These are phyloP conservation scores for Eurosta solidaginis DNA, from an alignment of 1,140 invertebrate species.

Conservation along the genomic window DNA sequence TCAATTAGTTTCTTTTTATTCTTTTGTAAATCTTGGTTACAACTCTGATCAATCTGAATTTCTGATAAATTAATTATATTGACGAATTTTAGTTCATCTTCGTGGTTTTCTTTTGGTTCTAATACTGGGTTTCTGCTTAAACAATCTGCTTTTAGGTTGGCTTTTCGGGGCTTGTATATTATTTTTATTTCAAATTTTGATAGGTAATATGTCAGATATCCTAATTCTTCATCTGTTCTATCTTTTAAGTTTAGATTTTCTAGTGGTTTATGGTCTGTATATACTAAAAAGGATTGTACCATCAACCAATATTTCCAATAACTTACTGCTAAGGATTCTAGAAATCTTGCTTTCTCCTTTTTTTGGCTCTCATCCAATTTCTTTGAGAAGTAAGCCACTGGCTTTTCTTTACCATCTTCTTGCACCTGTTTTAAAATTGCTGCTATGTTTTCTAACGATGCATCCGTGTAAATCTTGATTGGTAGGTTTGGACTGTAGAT, in stretches of 20 bases:
- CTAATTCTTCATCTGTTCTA: no score
- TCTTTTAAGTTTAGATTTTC: no score
- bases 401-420: no score
- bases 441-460: background rate
- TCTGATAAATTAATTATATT: constrained; percentile 50
- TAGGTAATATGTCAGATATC: constrained; percentile 53
- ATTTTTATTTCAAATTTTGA: constrained; percentile 55
- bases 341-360: constrained; percentile 51
- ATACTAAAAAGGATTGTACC: no score
- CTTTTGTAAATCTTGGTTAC: constrained; percentile 44
- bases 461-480: background rate
- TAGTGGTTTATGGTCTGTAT: no score
- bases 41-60: constrained; percentile 36
- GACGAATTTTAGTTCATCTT: constrained; percentile 50
- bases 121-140: constrained; percentile 56
- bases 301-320: constrained; percentile 58
- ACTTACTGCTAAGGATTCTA: constrained; percentile 56
- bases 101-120: constrained; percentile 43
- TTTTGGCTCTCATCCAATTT: background rate
- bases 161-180: constrained; percentile 44
- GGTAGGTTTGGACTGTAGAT: background rate
- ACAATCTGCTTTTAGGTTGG: constrained; percentile 54
- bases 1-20: constrained; percentile 31
- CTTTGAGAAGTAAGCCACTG: no score
- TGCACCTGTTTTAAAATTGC: background rate